A percentile compares a stretch with the other conserved stretches of the same genome.
Evolutionary conservation across 2,113 vertebrate species (phyloP).

Genomic region (Neoarius graeffei): DNA sequence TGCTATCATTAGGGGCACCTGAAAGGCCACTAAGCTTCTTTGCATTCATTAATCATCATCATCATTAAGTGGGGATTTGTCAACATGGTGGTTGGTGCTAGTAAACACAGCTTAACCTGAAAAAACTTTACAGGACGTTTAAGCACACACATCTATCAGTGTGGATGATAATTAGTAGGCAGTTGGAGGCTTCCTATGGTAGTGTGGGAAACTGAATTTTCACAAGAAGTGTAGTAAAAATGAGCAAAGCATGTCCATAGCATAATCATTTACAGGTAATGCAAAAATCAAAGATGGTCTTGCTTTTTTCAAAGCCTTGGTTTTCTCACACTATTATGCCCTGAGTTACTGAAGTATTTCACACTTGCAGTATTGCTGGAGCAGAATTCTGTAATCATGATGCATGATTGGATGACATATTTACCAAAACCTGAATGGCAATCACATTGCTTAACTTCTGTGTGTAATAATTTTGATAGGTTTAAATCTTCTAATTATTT

Average conservation of each 20-base stretch:
- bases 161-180: conserved; percentile 10
- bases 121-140: conserved; percentile 54
- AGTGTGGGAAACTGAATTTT: background rate
- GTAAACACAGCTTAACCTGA: conserved; percentile 54
- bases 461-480: background rate
- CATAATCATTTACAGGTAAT: background rate
- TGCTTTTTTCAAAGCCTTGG: background rate
- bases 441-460: background rate
- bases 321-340: background rate
- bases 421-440: background rate
- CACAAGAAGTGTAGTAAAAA: background rate
- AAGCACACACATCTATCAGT: conserved; percentile 36
- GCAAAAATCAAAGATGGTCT: background rate
- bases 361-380: background rate
- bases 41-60: conserved; percentile 57
- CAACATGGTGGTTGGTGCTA: conserved; percentile 52
- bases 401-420: background rate
- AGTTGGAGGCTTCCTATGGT: background rate
- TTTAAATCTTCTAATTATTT: background rate
- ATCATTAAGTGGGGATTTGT: conserved; percentile 48
- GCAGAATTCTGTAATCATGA: background rate
- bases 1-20: conserved; percentile 48
- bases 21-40: conserved; percentile 45
- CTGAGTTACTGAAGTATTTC: background rate
- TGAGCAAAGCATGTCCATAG: background rate